These are phyloP conservation scores for Pyrrhosoma nymphula DNA, from an alignment of 2,888 invertebrate genomes.

Conservation along the genomic window DNA sequence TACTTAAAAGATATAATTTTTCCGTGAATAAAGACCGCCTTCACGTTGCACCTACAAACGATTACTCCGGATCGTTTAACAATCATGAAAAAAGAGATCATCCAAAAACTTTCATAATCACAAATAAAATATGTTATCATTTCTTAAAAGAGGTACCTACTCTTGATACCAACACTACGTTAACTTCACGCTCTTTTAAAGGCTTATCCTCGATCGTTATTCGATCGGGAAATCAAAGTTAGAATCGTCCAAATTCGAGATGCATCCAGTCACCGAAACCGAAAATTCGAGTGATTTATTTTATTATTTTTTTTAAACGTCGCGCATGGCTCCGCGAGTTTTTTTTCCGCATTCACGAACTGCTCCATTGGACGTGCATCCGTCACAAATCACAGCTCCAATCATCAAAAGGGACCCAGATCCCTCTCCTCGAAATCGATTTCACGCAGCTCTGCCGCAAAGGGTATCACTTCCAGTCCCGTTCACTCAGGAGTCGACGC, in stretches of 20 bases:
- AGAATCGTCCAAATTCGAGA: neutral
- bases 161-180: no score
- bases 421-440: neutral
- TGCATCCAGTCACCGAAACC: neutral
- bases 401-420: neutral
- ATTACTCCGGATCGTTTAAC: no score
- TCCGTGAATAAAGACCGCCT: no score
- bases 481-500: neutral
- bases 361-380: neutral
- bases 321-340: neutral
- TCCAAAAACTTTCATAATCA: no score
- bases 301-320: neutral
- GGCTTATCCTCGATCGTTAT: no score
- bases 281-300: neutral
- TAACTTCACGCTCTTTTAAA: no score
- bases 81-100: no score
- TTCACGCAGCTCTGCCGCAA: conserved; percentile 7
- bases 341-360: neutral
- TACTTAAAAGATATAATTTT: no score
- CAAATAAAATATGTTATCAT: no score
- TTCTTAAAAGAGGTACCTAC: no score
- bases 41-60: no score
- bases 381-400: neutral
- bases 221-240: neutral
- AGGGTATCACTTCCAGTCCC: neutral